Conservation (phyloP, 1,140 invertebrate genomes). For the Brachionus angularis region DNA sequence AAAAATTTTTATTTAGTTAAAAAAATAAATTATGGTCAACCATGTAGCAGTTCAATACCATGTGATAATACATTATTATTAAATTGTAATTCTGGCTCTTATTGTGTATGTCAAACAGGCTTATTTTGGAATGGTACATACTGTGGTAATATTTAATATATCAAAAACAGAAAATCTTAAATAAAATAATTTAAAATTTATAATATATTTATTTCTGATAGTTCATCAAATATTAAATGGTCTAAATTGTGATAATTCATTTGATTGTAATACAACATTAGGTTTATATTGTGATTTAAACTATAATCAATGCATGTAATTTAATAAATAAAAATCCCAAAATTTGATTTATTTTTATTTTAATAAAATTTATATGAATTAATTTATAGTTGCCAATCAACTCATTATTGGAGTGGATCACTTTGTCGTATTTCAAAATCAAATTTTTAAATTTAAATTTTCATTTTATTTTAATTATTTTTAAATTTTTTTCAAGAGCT, state of each 20-base stretch:
- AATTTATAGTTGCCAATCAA: conserved; percentile 13
- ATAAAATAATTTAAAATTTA: background rate
- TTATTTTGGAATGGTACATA: conserved; percentile 28
- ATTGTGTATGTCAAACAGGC: background rate
- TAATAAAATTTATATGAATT: background rate
- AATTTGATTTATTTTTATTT: background rate
- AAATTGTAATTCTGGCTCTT: background rate
- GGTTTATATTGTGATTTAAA: conserved; percentile 13
- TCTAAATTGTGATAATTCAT: conserved; percentile 33
- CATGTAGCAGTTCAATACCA: background rate
- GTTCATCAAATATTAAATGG: background rate
- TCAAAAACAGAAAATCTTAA: background rate
- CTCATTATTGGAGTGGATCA: conserved; percentile 19
- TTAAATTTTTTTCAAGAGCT: background rate
- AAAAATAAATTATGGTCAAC: conserved; percentile 12
- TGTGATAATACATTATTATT: background rate
- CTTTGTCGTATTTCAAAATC: conserved; percentile 5
- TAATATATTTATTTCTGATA: background rate
- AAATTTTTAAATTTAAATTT: background rate
- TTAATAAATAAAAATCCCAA: too few relatives aligned
- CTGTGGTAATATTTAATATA: conserved; percentile 21
- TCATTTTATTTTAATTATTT: background rate
- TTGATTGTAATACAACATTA: background rate
- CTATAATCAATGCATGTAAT: conserved; percentile 8
- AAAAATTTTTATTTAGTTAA: conserved; percentile 2